Conservation (phyloP, 2,113 vertebrate species). For the Crypturellus undulatus region DNA sequence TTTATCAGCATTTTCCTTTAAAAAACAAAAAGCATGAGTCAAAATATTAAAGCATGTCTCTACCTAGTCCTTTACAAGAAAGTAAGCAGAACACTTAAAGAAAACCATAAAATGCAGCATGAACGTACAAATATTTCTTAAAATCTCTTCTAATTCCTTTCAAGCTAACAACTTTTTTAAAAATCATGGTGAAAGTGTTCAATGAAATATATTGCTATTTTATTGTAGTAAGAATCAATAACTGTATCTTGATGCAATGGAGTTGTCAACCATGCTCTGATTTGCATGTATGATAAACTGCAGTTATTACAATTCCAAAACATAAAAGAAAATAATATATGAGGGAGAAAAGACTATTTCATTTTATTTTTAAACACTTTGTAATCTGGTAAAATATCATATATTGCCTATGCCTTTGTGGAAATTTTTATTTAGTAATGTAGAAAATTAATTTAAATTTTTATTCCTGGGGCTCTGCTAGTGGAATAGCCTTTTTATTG, state of each 20-base stretch:
- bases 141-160: background rate
- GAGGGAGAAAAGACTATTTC: background rate
- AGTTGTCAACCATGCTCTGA: background rate
- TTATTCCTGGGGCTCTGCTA: background rate
- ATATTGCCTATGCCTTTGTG: background rate
- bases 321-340: background rate
- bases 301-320: background rate
- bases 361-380: slow-evolving; percentile 13
- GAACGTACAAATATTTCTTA: background rate
- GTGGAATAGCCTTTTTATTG: background rate
- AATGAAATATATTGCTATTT: background rate
- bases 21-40: background rate
- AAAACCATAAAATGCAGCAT: background rate
- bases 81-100: background rate
- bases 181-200: background rate
- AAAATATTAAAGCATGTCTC: background rate
- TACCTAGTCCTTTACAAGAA: background rate
- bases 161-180: background rate
- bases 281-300: background rate
- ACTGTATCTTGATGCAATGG: background rate
- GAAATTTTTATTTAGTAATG: background rate
- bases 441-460: slow-evolving; percentile 16
- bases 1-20: background rate
- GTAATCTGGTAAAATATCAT: background rate
- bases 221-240: background rate